Evolutionary conservation across 2,113 vertebrate genomes (phyloP).

Genomic region (Pontoporia blainvillei): DNA sequence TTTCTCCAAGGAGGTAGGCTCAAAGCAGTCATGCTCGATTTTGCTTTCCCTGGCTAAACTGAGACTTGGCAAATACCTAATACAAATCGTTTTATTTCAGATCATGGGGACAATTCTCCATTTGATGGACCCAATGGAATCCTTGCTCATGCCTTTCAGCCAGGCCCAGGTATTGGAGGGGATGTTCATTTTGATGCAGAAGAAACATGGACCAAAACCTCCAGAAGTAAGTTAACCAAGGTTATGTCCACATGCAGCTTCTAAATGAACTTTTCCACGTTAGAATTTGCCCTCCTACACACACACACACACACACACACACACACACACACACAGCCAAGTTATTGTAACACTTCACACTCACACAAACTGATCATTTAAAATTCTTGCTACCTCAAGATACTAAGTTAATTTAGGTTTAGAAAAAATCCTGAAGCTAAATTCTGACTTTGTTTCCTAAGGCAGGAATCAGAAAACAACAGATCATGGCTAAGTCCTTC

Average conservation of each 20-base stretch:
- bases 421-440: not conserved
- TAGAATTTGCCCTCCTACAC: fast-evolving
- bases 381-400: not conserved
- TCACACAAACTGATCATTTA: not conserved
- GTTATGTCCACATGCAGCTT: not conserved
- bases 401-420: not conserved
- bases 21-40: fast-evolving
- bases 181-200: slow-evolving; percentile 92
- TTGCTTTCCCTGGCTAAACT: not conserved
- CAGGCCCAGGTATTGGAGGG: slow-evolving; percentile 87
- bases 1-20: slow-evolving; percentile 83
- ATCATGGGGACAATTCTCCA: slow-evolving; percentile 88
- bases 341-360: not conserved
- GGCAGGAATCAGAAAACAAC: not conserved
- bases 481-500: not conserved
- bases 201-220: slow-evolving; percentile 87
- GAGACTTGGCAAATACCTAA: not conserved
- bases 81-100: slow-evolving; percentile 73
- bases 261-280: not conserved
- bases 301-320: not conserved
- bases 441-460: not conserved
- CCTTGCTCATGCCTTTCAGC: slow-evolving; percentile 93
- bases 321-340: not conserved
- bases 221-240: slow-evolving; percentile 74
- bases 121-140: slow-evolving; percentile 91